Conservation (phyloP, 2,797 vertebrate genomes). For the Rhynchotus rufescens region DNA sequence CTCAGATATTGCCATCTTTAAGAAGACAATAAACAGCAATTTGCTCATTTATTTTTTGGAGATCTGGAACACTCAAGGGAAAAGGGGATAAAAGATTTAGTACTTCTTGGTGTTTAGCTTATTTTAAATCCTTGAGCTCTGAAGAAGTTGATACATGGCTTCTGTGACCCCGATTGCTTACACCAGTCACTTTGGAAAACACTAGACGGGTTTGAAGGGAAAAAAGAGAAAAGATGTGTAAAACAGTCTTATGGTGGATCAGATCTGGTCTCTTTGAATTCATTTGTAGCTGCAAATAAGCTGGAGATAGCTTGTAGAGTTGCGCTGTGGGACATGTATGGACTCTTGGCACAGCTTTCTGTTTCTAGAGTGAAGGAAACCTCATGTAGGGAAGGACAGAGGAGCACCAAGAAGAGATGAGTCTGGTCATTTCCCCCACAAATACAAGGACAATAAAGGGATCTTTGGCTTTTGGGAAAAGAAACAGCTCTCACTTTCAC, state of each 20-base stretch:
- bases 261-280: neutral
- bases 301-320: neutral
- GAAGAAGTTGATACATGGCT: slow-evolving; percentile 16
- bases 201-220: neutral
- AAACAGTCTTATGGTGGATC: neutral
- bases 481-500: neutral
- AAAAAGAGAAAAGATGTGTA: neutral
- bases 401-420: neutral
- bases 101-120: slow-evolving; percentile 57
- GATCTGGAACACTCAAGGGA: slow-evolving; percentile 58
- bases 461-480: neutral
- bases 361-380: neutral
- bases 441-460: neutral
- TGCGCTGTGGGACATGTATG: neutral
- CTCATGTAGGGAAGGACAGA: neutral
- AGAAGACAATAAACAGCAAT: slow-evolving; percentile 67
- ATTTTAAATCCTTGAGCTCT: slow-evolving; percentile 61
- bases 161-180: neutral
- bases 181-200: neutral
- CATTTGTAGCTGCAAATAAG: neutral
- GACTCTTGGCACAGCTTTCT: neutral
- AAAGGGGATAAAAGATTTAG: slow-evolving; percentile 68
- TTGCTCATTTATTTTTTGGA: slow-evolving; percentile 68
- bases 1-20: slow-evolving; percentile 29
- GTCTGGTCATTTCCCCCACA: neutral